phyloP scores from a whole-genome alignment of 1,140 invertebrate genomes.

The Drosophila trapezifrons region DNA sequence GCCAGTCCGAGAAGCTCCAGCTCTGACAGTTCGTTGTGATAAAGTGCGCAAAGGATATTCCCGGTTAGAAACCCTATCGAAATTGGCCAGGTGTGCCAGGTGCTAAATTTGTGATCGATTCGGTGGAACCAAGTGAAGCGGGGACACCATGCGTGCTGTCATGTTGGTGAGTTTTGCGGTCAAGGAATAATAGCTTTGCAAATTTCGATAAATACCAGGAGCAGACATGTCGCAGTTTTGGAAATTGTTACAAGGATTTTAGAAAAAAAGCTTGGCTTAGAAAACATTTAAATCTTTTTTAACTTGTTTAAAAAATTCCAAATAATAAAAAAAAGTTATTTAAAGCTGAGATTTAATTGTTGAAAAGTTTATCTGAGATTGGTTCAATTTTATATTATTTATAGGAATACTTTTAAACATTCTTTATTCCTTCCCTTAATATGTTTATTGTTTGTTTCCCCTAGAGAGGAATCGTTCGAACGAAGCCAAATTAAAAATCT shows the following conservation, averaged over 20 bases:
- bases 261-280: background rate
- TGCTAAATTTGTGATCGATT: conserved; percentile 39
- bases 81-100: conserved; percentile 37
- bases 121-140: conserved; percentile 25
- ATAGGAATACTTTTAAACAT: background rate
- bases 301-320: background rate
- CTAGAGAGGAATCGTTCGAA: too few species aligned
- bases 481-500: too few species aligned
- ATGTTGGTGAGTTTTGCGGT: conserved; percentile 55
- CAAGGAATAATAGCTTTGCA: too few species aligned
- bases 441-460: too few species aligned
- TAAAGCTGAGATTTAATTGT: background rate
- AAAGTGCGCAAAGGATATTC: conserved; percentile 36
- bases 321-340: background rate
- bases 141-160: conserved; percentile 43
- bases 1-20: conserved; percentile 16
- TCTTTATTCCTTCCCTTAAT: background rate
- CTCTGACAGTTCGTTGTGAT: conserved; percentile 23
- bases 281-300: background rate
- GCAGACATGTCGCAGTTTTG: background rate
- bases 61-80: background rate
- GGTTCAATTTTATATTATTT: background rate
- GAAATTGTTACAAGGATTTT: background rate
- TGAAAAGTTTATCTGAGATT: background rate
- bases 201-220: background rate